These are phyloP conservation scores for Bubo scandiacus DNA, from an alignment of 2,113 vertebrate species.

Conservation along the genomic window DNA sequence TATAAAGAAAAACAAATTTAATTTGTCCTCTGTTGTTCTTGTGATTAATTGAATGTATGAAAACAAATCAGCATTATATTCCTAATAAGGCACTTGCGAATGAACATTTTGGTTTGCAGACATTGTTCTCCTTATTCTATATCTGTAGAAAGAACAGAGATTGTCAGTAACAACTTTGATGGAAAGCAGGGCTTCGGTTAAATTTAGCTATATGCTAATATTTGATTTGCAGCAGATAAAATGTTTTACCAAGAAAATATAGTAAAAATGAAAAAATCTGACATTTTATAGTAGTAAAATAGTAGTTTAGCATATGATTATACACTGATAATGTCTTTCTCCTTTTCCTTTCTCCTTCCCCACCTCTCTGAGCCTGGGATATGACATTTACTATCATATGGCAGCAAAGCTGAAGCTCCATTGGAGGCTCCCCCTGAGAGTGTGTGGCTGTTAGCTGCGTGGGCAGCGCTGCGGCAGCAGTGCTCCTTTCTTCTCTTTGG, in stretches of 20 bases:
- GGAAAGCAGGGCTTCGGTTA: background rate
- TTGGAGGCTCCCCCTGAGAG: background rate
- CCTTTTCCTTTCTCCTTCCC: background rate
- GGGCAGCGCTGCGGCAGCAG: background rate
- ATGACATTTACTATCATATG: background rate
- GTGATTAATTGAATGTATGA: slow-evolving; percentile 1
- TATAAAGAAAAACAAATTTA: slow-evolving; percentile 41
- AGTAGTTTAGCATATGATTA: background rate
- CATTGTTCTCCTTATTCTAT: background rate
- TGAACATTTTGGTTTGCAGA: background rate
- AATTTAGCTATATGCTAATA: background rate
- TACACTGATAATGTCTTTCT: background rate
- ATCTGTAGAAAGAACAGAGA: background rate
- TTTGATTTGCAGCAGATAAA: background rate
- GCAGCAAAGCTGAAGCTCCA: background rate
- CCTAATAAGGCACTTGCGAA: background rate
- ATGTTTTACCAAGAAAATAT: background rate
- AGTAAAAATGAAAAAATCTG: background rate
- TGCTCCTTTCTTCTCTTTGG: background rate
- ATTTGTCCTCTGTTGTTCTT: slow-evolving; percentile 12
- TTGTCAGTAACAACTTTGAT: background rate
- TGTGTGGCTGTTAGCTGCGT: background rate
- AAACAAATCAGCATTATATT: background rate
- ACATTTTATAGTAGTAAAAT: background rate
- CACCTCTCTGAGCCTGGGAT: background rate